Conservation (phyloP, 1,140 invertebrate genomes). For the Lasioglossum baleicum region DNA sequence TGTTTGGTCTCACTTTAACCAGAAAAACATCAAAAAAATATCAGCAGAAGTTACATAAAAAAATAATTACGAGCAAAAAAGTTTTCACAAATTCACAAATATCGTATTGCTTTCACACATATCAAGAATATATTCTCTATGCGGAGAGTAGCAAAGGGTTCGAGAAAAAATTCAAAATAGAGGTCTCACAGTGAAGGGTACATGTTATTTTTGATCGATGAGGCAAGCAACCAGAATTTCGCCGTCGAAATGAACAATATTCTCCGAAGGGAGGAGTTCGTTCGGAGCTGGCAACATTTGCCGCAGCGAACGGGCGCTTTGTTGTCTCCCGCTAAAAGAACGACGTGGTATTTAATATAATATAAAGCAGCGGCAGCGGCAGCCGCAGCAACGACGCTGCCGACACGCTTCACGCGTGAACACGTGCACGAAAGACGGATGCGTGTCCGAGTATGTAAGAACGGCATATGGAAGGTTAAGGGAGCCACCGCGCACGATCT, state of each 20-base stretch:
- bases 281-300: background rate
- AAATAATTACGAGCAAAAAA: too few relatives aligned
- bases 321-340: background rate
- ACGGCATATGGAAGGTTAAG: slow-evolving; percentile 4
- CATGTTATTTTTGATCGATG: too few relatives aligned
- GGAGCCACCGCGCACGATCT: background rate
- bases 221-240: too few relatives aligned
- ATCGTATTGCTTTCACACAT: too few relatives aligned
- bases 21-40: too few relatives aligned
- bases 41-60: too few relatives aligned
- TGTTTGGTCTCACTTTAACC: too few relatives aligned
- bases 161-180: too few relatives aligned
- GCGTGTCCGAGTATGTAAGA: background rate
- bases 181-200: too few relatives aligned
- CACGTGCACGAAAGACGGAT: slow-evolving; percentile 2
- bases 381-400: background rate
- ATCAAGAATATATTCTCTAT: too few relatives aligned
- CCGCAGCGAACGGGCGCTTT: background rate
- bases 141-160: too few relatives aligned
- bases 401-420: slow-evolving; percentile 3
- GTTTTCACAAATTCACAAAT: too few relatives aligned
- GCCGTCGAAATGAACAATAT: background rate
- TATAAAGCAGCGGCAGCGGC: background rate
- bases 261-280: background rate
- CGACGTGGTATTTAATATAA: background rate